Base-by-base conservation (phyloP, 2,888 invertebrate genomes). In the Taenaris catops region DNA sequence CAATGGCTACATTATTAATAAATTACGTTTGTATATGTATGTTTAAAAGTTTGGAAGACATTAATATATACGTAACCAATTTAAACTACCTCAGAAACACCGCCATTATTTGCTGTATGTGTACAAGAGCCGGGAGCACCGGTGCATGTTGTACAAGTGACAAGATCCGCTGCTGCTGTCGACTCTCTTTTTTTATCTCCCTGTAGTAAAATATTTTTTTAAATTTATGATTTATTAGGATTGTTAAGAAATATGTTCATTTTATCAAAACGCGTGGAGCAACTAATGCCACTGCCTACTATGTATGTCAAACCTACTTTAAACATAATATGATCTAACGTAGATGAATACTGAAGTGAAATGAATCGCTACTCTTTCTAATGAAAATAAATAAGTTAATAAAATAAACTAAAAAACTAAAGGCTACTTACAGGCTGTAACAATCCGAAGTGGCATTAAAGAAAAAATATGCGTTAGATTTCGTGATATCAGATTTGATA, bases 61-160 rank as follows among this genome's bases (percentile, higher is more conserved):
- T n/a, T n/a, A n/a, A n/a, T n/a, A n/a, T n/a, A n/a, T n/a, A n/a
- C n/a, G n/a, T n/a, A n/a, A n/a, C n/a, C n/a, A 14, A 4, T 14
- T 14, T 14, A 25, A 34, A 41, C 87, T 90, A 94, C 95, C 93
- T 95, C 95, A 49, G 94, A 89, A 38, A 94, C 94, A 63, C 95
- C 95, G 63, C 95, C 95, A 68, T 96, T 96, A 70, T 94, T 95
- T 38, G 94, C 91, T 37, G 95, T 92, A 76, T 96, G 96, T 37
- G 95, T 94, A 70, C 96, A 95, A 14, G 93, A 93, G 62, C 93
- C 94, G 26, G 93, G 92, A 32, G 93, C 91, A 1, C 88, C 88
- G 1, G 89, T 86, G 72, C 96, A 96, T 51, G 92, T 91, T 42
- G 95, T 92, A 72, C 96, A 96, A 46, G 94, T 91, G 41, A 95